Evolutionary conservation across 2,888 invertebrate genomes (phyloP).

Genomic region (Ferrisia virgata): DNA sequence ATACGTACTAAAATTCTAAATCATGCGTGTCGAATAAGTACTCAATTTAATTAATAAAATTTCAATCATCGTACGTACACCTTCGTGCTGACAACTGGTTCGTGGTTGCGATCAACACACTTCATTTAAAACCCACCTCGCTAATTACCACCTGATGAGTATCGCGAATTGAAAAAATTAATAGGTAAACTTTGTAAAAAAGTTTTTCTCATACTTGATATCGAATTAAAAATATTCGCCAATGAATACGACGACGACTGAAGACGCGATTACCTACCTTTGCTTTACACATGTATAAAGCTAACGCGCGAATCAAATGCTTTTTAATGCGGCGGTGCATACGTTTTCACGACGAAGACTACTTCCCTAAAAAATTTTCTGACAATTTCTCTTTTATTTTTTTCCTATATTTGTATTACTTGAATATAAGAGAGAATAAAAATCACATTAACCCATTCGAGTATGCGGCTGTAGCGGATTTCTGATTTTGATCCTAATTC

Average conservation of each 20-base stretch:
- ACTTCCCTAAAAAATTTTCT: conserved; percentile 20
- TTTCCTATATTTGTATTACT: background rate
- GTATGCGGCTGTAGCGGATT: conserved; percentile 35
- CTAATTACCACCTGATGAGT: background rate
- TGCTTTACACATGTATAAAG: too few species aligned
- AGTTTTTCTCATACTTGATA: background rate
- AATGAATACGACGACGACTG: background rate
- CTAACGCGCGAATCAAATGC: background rate
- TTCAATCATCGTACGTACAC: too few species aligned
- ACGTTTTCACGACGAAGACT: background rate
- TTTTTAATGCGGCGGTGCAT: background rate
- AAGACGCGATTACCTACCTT: too few species aligned
- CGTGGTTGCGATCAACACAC: too few species aligned
- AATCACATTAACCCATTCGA: conserved; percentile 45
- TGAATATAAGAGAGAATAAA: conserved; percentile 33
- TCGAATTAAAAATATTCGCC: background rate
- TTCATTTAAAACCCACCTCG: too few species aligned
- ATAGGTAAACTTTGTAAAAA: background rate
- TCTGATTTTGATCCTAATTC: conserved; percentile 43
- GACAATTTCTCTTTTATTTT: conserved; percentile 20
- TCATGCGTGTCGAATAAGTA: too few species aligned
- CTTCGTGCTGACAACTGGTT: too few species aligned
- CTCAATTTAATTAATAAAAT: too few species aligned
- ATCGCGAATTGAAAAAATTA: background rate
- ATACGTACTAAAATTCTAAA: too few species aligned